Base-by-base conservation (phyloP, 1,140 invertebrate genomes). In the Lysiphlebus fabarum region DNA sequence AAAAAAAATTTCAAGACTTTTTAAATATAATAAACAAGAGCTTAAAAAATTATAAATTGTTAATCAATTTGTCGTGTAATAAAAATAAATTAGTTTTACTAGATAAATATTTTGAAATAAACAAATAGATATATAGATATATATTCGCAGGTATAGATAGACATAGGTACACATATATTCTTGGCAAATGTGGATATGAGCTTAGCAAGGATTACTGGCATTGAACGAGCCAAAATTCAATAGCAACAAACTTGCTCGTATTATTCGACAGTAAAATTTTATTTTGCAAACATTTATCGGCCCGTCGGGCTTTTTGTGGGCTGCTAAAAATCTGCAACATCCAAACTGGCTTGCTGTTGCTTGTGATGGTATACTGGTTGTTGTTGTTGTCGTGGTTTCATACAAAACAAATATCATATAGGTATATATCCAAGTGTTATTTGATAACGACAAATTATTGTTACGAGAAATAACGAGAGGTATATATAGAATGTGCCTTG, bases 361-460 rank as follows among this genome's bases (percentile, higher is more conserved):
- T 26, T 26, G 17, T 26, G n/a, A n/a, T n/a, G n/a, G n/a, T n/a
- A n/a, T 26, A 3, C 3, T 17, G 17, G 1, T 17, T 17, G 1
- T 1, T 17, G 17, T 26, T 26, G 17, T 26, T 26, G 17, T 26
- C 4, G 17, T 26, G 17, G 17, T 51, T 14, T 10, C 12, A 51
- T 37, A 38, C 47, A 49, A 49, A 34, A 49, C 47, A 51, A 51
- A 51, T 51, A 51, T 7, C 9, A 33, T n/a, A 5, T 36, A n/a
- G n/a, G n/a, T n/a, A n/a, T n/a, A n/a, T 55, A 47, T 41, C 47
- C 62, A 53, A 58, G 42, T 71, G 74, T 74, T 79, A 77, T 74
- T 77, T 74, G 73, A 77, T 77, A 79, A 77, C 75, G 75, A 77
- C 75, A 72, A 77, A 79, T 78, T 77, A 78, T 77, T 77, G 74